Conservation (phyloP, 2,797 vertebrate genomes). For the Halcyon badia region DNA sequence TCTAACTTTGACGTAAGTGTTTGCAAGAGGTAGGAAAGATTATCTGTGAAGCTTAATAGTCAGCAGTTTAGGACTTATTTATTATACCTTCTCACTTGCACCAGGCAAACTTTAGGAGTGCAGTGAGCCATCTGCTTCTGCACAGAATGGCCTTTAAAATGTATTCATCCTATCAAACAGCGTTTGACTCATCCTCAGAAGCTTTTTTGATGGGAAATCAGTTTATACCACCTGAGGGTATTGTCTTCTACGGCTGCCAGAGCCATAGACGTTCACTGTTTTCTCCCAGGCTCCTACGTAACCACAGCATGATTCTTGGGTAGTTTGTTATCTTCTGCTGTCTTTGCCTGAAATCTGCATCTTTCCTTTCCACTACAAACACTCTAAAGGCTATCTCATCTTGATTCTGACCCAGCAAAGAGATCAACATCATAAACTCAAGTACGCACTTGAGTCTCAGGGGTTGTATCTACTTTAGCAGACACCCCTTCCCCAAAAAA, state of each 20-base stretch:
- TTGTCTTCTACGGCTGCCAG: neutral
- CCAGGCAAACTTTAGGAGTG: neutral
- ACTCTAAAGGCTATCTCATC: neutral
- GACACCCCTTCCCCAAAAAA: neutral
- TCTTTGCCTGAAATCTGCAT: neutral
- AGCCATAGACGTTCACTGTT: neutral
- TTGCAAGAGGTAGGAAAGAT: slow-evolving; percentile 32
- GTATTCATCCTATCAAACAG: neutral
- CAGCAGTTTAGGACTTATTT: slow-evolving; percentile 48
- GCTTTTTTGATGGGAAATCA: neutral
- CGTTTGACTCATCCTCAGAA: neutral
- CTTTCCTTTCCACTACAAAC: neutral
- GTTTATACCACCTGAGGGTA: neutral
- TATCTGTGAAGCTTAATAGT: slow-evolving; percentile 18
- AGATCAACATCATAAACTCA: neutral
- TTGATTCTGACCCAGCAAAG: neutral
- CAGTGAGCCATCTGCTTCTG: slow-evolving; percentile 34
- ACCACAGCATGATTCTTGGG: neutral
- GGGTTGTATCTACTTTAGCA: neutral
- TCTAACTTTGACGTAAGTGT: slow-evolving; percentile 34
- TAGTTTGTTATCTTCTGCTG: neutral
- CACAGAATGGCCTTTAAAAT: neutral
- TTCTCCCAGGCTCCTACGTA: neutral
- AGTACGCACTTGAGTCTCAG: fast-evolving
- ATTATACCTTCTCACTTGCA: slow-evolving; percentile 38